phyloP scores from a whole-genome alignment of 37 sponge, comb jelly and placozoan genomes.

The Chondrilla cf. caribensis region DNA sequence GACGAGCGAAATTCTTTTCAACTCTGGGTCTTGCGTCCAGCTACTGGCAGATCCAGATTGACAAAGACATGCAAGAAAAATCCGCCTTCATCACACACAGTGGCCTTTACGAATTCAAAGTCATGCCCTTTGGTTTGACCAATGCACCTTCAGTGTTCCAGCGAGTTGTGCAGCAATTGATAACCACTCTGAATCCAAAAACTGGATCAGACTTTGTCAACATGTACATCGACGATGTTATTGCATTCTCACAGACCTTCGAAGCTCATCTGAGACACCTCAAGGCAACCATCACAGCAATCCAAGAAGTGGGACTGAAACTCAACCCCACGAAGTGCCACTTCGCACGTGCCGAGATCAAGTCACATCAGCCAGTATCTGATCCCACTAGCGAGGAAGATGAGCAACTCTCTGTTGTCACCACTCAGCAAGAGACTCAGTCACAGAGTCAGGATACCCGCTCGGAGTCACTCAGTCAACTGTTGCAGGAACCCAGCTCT shows the following conservation, averaged over 20 bases:
- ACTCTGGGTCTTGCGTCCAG: background rate
- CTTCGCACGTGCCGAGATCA: conserved; percentile 1
- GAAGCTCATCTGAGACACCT: conserved; percentile 37
- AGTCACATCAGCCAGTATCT: conserved; percentile 24
- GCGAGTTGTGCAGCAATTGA: conserved; percentile 10
- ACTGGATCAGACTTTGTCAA: background rate
- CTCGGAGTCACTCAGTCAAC: background rate
- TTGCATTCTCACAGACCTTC: conserved; percentile 24
- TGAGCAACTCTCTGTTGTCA: too few species aligned
- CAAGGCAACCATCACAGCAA: background rate
- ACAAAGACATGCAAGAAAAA: background rate
- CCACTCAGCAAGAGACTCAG: too few species aligned
- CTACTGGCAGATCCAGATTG: conserved; percentile 3
- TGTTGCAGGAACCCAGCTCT: conserved; percentile 10
- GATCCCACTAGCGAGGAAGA: too few species aligned
- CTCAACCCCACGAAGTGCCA: conserved; percentile 39
- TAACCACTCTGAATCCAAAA: background rate
- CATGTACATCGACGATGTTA: conserved; percentile 43
- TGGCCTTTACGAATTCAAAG: background rate
- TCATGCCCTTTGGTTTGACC: conserved; percentile 4
- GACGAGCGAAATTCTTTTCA: background rate
- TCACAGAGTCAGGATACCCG: conserved; percentile 42
- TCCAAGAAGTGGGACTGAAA: conserved; percentile 9
- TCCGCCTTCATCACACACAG: conserved; percentile 13
- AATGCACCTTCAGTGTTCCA: conserved; percentile 18